Percentiles rank a stretch among this genome's conserved stretches.
Evolutionary conservation across 2,113 vertebrate species (phyloP).

Genomic region (Ibidorhyncha struthersii): DNA sequence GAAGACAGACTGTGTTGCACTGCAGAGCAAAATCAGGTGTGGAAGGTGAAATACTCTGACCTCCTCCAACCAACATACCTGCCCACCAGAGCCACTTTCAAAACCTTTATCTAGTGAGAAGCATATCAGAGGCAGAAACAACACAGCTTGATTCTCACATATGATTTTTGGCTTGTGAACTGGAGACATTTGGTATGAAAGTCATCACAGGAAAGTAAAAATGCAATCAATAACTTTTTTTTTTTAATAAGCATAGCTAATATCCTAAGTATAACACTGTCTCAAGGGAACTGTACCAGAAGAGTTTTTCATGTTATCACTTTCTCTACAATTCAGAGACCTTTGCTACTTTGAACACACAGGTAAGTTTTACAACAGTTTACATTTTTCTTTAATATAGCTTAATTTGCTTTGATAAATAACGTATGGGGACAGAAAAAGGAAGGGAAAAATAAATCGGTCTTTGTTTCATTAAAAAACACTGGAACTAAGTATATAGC

Average conservation of each 20-base stretch:
- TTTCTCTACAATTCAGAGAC: neutral
- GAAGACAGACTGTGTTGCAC: neutral
- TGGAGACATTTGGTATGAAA: neutral
- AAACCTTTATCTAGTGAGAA: neutral
- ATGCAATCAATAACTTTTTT: neutral
- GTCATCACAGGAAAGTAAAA: neutral
- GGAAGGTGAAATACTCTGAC: neutral
- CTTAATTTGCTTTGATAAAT: neutral
- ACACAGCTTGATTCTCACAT: neutral
- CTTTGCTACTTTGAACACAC: neutral
- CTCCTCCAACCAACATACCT: neutral
- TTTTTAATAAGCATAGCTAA: neutral
- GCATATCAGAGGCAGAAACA: neutral
- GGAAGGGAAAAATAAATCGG: rapidly evolving
- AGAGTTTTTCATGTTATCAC: neutral
- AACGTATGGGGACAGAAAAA: neutral
- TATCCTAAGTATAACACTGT: neutral
- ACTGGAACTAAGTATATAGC: neutral
- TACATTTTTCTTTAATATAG: neutral
- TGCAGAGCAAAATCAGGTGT: neutral
- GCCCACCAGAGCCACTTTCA: neutral
- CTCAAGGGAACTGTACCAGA: neutral
- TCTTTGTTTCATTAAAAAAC: neutral
- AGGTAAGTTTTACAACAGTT: neutral
- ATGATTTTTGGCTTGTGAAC: neutral